Base-by-base conservation (phyloP, 1,140 invertebrate genomes). In the Anoplophora glabripennis region DNA sequence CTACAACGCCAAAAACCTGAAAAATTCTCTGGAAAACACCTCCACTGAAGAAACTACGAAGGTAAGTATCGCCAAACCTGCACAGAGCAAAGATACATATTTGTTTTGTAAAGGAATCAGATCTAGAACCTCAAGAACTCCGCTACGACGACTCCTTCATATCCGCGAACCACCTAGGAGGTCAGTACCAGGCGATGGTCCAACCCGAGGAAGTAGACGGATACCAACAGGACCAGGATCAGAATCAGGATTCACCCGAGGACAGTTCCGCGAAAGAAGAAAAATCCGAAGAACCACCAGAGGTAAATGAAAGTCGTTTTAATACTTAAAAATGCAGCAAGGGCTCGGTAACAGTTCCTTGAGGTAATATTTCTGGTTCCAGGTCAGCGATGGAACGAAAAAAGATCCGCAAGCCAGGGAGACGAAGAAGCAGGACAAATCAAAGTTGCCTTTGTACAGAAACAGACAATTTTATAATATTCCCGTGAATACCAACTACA, bases 401-500 rank as follows among this genome's bases (percentile, higher is more conserved):
- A 64, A 71, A 38, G 58, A 69, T 61, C 67, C 69, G 0, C 65
- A 66, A 56, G 72, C 72, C 11, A 73, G 71, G 63, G 82, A 82
- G 52, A 64, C 36, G 9, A 78, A 80, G 4, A 77, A 78, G 12
- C 82, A 72, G 18, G 76, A 79, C 55, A 72, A 66, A 57, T 65
- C 71, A 53, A 75, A 69, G 36, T 73, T 87, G n/a, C 75, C 81
- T 1, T 71, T 92, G 17, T 83, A 81, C 40, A 79, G 80, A 45
- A 89, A 91, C 75, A 74, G 80, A 14, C 87, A 93, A 69, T 97
- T 96, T 68, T 87, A 85, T 58, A 83, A 87, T 69, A 87, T 88
- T 15, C 78, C 83, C 9, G 91, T 97, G 3, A 96, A 96, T 74
- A 83, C 84, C 5, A 90, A 84, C 70, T 81, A 86, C 72, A 96